Evolutionary conservation across 2,113 vertebrate genomes (phyloP), one percentile per base, ranked within the genome.

Genomic region (Butorides virescens): DNA sequence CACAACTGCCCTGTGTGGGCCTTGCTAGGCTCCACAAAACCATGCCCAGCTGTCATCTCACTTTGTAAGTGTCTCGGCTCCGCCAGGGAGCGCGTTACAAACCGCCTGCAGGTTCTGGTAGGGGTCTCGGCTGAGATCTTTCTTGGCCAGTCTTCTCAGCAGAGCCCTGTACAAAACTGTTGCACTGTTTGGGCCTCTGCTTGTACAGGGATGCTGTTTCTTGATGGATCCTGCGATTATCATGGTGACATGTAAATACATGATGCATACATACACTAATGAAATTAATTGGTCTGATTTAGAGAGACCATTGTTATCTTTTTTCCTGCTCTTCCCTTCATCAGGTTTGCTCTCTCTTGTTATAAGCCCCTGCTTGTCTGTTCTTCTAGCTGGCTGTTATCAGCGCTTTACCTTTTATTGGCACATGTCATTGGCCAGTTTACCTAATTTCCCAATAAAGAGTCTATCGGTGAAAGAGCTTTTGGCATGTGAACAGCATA

Each of bases 21-120:
- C 84, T 87, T 88, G 85, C 84, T 72, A 90, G 94, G 85, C 90
- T 86, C 94, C 92, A 86, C 87, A 93, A 94, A 94, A 61, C 67
- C 87, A 75, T 92, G 62, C 53, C 53, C 47, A 76, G 85, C 88
- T 94, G 90, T 86, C 90, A 79, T 52, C 36, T 88, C 82, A 62
- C 66, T 79, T 61, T 73, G 23, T 37, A 27, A 73, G 82, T 32
- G 59, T 58, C 47, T 68, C 0, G 9, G n/a, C 71, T 88, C 66
- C 79, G 74, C 56, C 46, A 39, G 76, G 72, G 55, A 77, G 32
- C 1, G 4, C 1, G 8, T 59, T 52, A 30, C 61, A 85, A 70
- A 23, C 56, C 82, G 27, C 58, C 15, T 62, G 61, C 39, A 13
- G 58, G 37, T 81, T 78, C 61, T 91, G 84, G 55, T 50, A 36